Evolutionary conservation across 2,888 invertebrate species (phyloP), one percentile per base, ranked within the genome.

Genomic region (Eristalinus aeneus): DNA sequence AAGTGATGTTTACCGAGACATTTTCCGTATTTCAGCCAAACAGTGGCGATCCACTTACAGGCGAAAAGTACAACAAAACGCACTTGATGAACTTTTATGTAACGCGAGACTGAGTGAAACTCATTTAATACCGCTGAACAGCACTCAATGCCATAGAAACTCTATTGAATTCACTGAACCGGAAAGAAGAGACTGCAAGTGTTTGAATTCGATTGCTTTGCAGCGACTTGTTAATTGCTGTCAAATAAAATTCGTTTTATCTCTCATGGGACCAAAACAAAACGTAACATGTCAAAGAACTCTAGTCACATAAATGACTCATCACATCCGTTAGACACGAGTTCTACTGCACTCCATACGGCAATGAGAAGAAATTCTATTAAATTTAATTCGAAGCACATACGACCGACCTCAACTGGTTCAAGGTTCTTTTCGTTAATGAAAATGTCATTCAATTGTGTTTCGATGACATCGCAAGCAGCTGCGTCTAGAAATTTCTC

Each of bases 401-500:
- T 8, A 20, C 34, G 67, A 23, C 22, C 46, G 68, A 72, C 75
- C 80, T 46, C 36, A 58, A 12, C 36, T 61, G 16, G 71, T 73
- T 73, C 80, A 85, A 58, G 80, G 85, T 76, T 56, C 64, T 60
- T 8, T 23, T 31, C 58, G 64, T 72, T 80, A 80, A 76, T 67
- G 20, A 63, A 69, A 78, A 71, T 65, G 83, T 78, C 74, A 71
- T 69, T 77, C 27, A 84, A 85, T 85, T 80, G 58, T 71, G 39
- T 46, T 56, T 53, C 79, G 34, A 83, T 74, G 77, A 78, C 58
- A 73, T 34, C 31, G 63, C 68, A 56, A 27, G 53, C 46, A 69
- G 22, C 56, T 34, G 54, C 54, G 64, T 63, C 58, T 65, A 58
- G 65, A 65, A 78, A 72, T 78, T 78, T 71, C 64, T 56, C 61